Evolutionary conservation across 2,888 invertebrate genomes (phyloP), one percentile per base, ranked within the genome.

Genomic region (Diploptera punctata): DNA sequence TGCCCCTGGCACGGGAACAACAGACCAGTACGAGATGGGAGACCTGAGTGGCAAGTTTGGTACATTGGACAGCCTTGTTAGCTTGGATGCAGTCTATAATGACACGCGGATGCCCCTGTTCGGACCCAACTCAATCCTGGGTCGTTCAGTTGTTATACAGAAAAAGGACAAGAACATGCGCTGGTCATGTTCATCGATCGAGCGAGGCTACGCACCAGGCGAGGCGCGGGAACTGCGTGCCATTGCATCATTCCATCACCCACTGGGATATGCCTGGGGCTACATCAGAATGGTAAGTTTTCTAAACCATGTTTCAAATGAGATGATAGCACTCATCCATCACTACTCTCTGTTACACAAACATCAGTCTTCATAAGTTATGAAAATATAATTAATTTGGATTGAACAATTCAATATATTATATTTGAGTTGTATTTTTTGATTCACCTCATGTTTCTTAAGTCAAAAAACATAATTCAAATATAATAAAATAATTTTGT

Each of bases 171-270:
- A 62, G 62, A 72, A 70, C 57, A 47, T 33, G 38, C 18, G 52
- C 77, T 95, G 94, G 93, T 92, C 93, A 0, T 97, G 97, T 80
- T 92, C 94, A 1, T 91, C 91, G 0, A 86, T 97, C 47, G 93
- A 94, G 82, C 88, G 95, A 77, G 95, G 95, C 1, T 95, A 95
- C 83, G 92, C 94, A 74, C 94, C 95, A 0, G 90, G 92, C 0
- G 95, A 96, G 81, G 95, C 94, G 0, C 86, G 93, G 43, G 95
- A 97, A 84, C 85, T 95, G 61, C 87, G 94, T 72, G 97, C 91
- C 2, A 93, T 95, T 73, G 97, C 95, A 1, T 95, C 94, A 0
- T 98, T 98, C 83, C 95, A 97, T 84, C 93, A 96, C 86, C 94
- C 95, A 0, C 86, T 87, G 18, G 94, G 96, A 0, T 94, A 90